Evolutionary conservation across 2,888 invertebrate species (phyloP).

Genomic region (Phlogophora meticulosa): DNA sequence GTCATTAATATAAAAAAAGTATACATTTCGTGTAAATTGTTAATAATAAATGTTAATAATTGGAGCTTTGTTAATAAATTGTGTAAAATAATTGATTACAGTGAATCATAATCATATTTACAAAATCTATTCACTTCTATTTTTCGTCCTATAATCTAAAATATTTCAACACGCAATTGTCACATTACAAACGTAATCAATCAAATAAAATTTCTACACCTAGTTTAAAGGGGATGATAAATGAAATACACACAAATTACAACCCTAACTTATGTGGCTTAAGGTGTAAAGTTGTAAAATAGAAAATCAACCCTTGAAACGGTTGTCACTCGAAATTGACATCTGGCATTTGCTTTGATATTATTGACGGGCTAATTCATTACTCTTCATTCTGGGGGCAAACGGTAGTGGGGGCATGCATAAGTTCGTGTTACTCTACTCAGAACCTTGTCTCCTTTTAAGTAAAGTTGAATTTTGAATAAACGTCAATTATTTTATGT

Average conservation of each 20-base stretch:
- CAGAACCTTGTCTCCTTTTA: not conserved
- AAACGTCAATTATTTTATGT: not conserved
- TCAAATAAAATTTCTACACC: conserved; percentile 74
- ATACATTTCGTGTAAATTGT: no score
- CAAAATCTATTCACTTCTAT: conserved; percentile 28
- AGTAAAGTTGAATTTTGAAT: conserved; percentile 24
- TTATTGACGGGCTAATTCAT: conserved; percentile 86
- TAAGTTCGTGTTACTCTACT: conserved; percentile 14
- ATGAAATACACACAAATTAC: conserved; percentile 52
- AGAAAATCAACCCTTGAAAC: conserved; percentile 73
- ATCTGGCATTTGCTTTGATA: conserved; percentile 85
- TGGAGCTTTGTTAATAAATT: not conserved
- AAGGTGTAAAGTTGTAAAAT: conserved; percentile 56
- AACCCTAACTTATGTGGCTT: conserved; percentile 38
- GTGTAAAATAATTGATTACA: conserved; percentile 7
- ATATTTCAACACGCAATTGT: conserved; percentile 77
- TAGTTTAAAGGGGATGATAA: conserved; percentile 54
- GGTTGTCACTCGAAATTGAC: conserved; percentile 82
- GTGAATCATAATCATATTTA: conserved; percentile 11
- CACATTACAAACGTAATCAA: conserved; percentile 81
- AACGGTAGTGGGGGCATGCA: conserved; percentile 52
- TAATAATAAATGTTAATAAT: not conserved
- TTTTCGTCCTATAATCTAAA: conserved; percentile 8
- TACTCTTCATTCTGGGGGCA: conserved; percentile 73
- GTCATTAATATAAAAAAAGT: no score